Evolutionary conservation across 2,113 vertebrate genomes (phyloP).

Genomic region (Petrocephalus zakoni): DNA sequence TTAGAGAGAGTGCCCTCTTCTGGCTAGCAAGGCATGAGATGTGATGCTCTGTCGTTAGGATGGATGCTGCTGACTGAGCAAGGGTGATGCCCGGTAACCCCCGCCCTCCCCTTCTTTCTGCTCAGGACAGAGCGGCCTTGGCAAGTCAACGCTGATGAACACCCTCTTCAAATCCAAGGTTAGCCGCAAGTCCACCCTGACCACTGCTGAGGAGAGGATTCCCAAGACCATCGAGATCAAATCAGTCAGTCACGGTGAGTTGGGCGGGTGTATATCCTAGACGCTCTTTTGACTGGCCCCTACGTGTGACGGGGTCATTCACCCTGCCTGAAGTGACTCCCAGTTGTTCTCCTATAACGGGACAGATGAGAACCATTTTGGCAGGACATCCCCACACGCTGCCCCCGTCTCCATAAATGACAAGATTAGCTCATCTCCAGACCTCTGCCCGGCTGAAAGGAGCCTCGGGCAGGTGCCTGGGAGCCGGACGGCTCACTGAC

Average conservation of each 20-base stretch:
- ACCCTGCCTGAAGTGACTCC: background rate
- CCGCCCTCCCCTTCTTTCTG: background rate
- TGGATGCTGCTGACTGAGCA: background rate
- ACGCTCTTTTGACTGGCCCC: background rate
- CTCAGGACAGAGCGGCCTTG: constrained; percentile 91
- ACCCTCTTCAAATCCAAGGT: constrained; percentile 98
- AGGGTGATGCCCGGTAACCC: no score
- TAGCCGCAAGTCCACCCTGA: constrained; percentile 85
- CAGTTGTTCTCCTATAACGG: background rate
- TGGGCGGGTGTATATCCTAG: background rate
- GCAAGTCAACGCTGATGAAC: constrained; percentile 98
- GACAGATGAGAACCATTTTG: background rate
- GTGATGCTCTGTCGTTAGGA: background rate
- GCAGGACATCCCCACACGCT: background rate
- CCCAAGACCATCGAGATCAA: constrained; percentile 97
- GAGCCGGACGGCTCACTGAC: background rate
- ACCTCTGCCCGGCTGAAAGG: background rate
- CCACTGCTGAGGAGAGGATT: constrained; percentile 79
- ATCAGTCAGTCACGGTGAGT: constrained; percentile 87
- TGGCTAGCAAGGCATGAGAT: background rate
- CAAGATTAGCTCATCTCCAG: background rate
- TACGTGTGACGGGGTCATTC: background rate
- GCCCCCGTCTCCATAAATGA: background rate
- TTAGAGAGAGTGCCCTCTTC: background rate
- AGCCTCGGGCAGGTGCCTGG: background rate